Conservation (phyloP, 1,140 invertebrate genomes). For the Harpegnathos saltator region DNA sequence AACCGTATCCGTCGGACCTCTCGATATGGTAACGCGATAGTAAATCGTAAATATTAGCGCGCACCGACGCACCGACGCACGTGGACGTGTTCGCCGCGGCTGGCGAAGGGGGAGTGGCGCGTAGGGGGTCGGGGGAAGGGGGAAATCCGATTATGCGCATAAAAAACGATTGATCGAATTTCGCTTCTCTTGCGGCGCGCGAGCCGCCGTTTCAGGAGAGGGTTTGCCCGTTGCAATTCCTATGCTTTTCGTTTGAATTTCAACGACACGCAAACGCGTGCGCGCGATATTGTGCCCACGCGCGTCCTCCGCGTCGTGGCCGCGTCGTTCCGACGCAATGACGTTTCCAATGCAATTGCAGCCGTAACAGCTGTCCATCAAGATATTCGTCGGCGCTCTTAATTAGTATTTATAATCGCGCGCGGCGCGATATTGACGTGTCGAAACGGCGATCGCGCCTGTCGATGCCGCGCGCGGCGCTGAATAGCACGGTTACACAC, state of each 20-base stretch:
- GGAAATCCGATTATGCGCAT: conserved; percentile 58
- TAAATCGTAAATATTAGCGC: conserved; percentile 46
- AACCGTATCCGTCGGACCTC: background rate
- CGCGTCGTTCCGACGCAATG: conserved; percentile 6
- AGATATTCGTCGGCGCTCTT: conserved; percentile 45
- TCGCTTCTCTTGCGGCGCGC: conserved; percentile 30
- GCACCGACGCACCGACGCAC: background rate
- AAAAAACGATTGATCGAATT: conserved; percentile 75
- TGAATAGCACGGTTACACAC: conserved; percentile 23
- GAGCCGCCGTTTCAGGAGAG: conserved; percentile 17
- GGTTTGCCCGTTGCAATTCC: conserved; percentile 10
- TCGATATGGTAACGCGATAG: conserved; percentile 16
- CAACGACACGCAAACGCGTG: conserved; percentile 28
- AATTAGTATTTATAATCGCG: conserved; percentile 68
- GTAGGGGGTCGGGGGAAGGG: too few relatives aligned
- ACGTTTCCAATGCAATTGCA: conserved; percentile 56
- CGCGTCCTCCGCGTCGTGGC: conserved; percentile 19
- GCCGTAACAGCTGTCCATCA: conserved; percentile 48
- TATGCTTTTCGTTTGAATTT: conserved; percentile 24
- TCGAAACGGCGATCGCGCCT: conserved; percentile 44
- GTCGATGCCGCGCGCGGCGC: conserved; percentile 15
- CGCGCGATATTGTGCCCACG: background rate
- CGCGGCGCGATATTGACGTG: conserved; percentile 50
- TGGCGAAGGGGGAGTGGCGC: too few relatives aligned
- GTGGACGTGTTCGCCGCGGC: too few relatives aligned